Evolutionary conservation across 2,888 invertebrate genomes (phyloP), one percentile per base, ranked within the genome.

Genomic region (Acanthosoma haemorrhoidale): DNA sequence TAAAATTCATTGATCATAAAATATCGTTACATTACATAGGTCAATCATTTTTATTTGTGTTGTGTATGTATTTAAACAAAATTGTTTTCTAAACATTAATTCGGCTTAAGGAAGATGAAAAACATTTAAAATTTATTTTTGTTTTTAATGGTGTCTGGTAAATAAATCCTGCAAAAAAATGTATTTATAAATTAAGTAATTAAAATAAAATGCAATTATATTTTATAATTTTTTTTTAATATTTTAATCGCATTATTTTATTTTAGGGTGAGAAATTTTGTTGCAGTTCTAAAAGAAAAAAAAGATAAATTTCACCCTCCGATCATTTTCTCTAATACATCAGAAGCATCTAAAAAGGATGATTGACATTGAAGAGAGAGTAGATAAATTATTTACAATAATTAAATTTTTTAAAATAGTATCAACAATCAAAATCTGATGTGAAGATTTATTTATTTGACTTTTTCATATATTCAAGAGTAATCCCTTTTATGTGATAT

Each of bases 271-370:
- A 34, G 61, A 38, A 21, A 8, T 36, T 61, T 61, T 61, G 5
- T 61, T 61, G 36, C 34, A 11, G 21, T 34, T 36, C 36, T 61
- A 5, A 61, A 61, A 61, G 61, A 36, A 61, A 61, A 38, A 8
- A 36, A 38, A 61, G 36, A 36, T 16, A 61, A 61, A 21, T 61
- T 36, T 16, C 61, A 61, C 36, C 61, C 61, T 61, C 61, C 61
- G 1, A 61, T 61, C 34, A 36, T 61, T 21, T 21, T 61, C 18
- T 18, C 34, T 9, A 61, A 21, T 6, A 11, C 61, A 8, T 36
- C 25, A 8, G n/a, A 5, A 15, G 41, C 16, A 5, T 15, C 13
- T 5, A 16, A 41, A 41, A 61, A 61, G 36, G 61, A 61, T 18
- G 61, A 61, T 21, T 61, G 34, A 38, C 6, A 38, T 25, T 25